Evolutionary conservation across 2,797 vertebrate genomes (phyloP), one percentile per base, ranked within the genome.

Genomic region (Gastrophryne carolinensis): DNA sequence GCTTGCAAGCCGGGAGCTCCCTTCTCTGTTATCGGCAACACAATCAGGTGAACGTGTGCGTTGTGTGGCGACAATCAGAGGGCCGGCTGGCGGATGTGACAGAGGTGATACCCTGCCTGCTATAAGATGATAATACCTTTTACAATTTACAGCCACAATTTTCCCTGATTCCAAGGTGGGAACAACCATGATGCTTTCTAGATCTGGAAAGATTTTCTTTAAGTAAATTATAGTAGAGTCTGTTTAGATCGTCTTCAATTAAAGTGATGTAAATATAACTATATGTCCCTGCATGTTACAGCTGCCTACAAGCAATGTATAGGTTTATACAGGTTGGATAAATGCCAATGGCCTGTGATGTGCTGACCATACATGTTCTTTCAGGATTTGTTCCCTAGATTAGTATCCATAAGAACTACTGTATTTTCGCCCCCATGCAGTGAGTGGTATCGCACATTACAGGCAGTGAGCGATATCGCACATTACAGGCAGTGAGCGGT

Each of bases 1-100:
- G 92, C 86, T 62, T 99, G 98, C 88, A 91, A 86, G 87, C 95
- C 94, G 0, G 96, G 96, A 72, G 91, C 87, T 84, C 92, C 90
- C 72, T 93, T 99, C 81, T 94, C 94, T 87, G 88, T 96, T 83
- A 98, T 99, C 90, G 97, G 97, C 90, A 99, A 97, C 91, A 98
- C 95, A 81, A 96, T 99, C 88, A 98, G 96, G 97, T 98, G 91
- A 90, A 89, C 84, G 85, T 30, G 85, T 30, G 19, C 52, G 8
- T 17, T 29, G 23, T 26, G 44, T 34, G 34, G 71, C 88, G 89
- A 91, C 89, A 89, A 88, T 86, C 87, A 86, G 89, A 88, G 86
- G 89, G 85, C 87, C 84, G 85, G 87, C 85, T 92, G 91, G 89
- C 90, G 92, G 93, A 86, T 90, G 90, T 90, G 87, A 91, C 89